These are phyloP conservation scores for Dreissena rostriformis DNA, from an alignment of 1,140 invertebrate genomes.

Conservation along the genomic window DNA sequence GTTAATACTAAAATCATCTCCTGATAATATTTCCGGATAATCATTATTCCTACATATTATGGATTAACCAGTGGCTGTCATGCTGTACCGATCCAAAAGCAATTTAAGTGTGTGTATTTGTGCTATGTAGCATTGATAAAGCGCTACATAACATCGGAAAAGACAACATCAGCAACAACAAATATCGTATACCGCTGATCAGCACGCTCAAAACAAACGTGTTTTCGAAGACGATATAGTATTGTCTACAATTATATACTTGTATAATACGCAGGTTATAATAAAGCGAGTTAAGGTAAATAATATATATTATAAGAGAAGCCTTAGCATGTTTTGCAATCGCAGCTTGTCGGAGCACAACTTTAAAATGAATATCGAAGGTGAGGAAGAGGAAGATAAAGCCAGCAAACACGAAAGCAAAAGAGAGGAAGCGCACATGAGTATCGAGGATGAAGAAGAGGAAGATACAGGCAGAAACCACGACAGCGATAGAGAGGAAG, in stretches of 20 bases:
- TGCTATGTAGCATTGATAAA: no score
- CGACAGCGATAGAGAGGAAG: constrained; percentile 6
- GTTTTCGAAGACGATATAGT: background rate
- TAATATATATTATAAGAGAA: background rate
- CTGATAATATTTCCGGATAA: no score
- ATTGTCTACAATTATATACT: background rate
- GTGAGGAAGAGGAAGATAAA: constrained; percentile 27
- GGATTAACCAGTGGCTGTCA: no score
- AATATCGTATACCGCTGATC: background rate
- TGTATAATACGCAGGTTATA: background rate
- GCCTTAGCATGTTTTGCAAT: background rate
- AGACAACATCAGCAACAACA: no score
- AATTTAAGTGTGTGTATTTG: no score
- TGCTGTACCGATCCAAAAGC: no score
- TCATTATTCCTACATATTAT: no score
- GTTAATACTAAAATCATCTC: no score
- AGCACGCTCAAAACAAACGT: background rate
- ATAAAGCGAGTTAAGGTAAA: background rate
- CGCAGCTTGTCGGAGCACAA: constrained; percentile 28
- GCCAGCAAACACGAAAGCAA: background rate
- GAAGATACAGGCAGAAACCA: background rate
- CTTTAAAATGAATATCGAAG: constrained; percentile 20
- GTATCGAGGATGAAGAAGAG: background rate
- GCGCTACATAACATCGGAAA: no score
- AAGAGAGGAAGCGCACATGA: no score